Conservation (phyloP, 2,888 invertebrate genomes). For the Mantis religiosa region DNA sequence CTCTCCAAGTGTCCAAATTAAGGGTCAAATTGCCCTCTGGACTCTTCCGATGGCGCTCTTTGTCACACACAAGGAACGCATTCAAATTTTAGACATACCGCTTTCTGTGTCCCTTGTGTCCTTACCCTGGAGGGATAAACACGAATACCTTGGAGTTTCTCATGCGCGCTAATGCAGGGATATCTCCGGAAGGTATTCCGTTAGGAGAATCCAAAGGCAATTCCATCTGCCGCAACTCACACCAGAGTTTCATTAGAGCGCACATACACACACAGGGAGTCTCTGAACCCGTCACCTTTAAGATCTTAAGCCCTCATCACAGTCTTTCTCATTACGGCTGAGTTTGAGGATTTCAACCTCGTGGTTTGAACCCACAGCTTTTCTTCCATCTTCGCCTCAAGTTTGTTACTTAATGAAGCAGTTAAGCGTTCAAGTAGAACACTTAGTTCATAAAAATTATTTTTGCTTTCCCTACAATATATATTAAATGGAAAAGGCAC, state of each 20-base stretch:
- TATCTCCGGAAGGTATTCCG: neutral
- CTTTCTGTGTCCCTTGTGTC: neutral
- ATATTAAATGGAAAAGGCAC: no score
- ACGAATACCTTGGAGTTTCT: neutral
- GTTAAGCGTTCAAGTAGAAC: neutral
- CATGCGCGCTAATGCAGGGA: neutral
- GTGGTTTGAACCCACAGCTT: neutral
- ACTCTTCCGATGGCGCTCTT: neutral
- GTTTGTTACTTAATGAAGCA: neutral
- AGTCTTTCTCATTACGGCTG: neutral
- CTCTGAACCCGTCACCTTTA: neutral
- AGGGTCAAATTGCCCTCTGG: neutral
- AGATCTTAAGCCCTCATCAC: neutral
- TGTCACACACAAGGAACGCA: neutral
- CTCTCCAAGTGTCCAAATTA: no score
- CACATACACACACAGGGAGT: neutral
- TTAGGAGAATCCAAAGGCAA: conserved; percentile 3
- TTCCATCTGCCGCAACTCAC: neutral
- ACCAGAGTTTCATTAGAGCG: neutral
- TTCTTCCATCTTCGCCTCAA: neutral
- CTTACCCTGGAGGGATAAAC: neutral
- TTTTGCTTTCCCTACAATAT: no score
- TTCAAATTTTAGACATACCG: neutral
- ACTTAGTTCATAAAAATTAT: no score
- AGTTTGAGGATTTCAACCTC: neutral